Evolutionary conservation across 2,113 vertebrate species (phyloP).

Genomic region (Tachysurus fulvidraco): DNA sequence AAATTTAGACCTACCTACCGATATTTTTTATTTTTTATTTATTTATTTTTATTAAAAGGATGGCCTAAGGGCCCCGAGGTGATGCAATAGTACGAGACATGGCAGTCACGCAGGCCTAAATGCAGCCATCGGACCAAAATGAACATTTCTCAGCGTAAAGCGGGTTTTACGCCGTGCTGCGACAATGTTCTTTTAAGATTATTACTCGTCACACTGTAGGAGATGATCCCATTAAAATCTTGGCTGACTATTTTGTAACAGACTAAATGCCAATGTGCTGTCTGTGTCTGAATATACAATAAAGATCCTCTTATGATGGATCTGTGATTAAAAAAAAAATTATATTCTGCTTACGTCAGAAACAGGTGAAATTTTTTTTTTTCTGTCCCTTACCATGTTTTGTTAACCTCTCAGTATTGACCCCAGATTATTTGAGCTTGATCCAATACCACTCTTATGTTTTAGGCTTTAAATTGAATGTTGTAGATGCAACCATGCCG

Average conservation of each 20-base stretch:
- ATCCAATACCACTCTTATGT: not conserved
- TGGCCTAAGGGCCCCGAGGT: conserved; percentile 30
- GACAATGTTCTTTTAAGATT: not conserved
- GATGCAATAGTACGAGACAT: not conserved
- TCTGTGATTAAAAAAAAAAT: not conserved
- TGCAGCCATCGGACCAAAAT: not conserved
- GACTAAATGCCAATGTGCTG: not conserved
- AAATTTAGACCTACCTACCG: no score
- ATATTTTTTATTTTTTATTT: no score
- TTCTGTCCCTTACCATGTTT: not conserved
- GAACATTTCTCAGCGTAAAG: not conserved
- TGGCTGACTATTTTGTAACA: not conserved
- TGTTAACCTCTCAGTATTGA: not conserved
- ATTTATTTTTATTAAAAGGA: no score
- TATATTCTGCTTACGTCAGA: not conserved
- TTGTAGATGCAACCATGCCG: not conserved
- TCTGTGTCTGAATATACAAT: not conserved
- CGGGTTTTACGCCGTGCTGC: not conserved
- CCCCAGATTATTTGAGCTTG: not conserved
- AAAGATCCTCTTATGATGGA: not conserved
- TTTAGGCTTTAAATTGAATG: not conserved
- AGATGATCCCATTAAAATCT: not conserved
- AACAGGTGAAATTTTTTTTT: not conserved
- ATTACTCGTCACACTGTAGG: not conserved
- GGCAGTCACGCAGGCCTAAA: not conserved